Base-by-base conservation (phyloP, 2,888 invertebrate species). In the Cinara cedri region DNA sequence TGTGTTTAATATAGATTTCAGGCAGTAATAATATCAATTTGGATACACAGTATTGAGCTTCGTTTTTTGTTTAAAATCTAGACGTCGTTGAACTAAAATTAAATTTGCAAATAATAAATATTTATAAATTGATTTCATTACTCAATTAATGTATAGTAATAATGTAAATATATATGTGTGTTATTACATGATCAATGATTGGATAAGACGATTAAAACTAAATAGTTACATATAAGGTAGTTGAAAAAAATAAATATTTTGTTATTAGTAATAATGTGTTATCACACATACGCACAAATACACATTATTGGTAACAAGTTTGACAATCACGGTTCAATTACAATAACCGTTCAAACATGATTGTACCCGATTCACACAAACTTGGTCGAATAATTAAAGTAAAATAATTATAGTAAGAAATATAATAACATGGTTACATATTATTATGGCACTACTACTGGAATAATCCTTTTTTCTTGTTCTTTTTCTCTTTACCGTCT, bases 391-490 rank as follows among this genome's bases (percentile, higher is more conserved):
- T n/a, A 60, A 60, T 60, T 60, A 55, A 19, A 78, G 76, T 68
- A 16, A 49, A 49, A 26, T n/a, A n/a, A n/a, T 66, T 11, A 57
- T 46, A 68, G 46, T 68, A 54, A 71, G 57, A 57, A 46, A 46
- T 34, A 44, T 44, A 68, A 71, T 71, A 72, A 75, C 65, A 65
- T 65, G 63, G 54, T 75, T 63, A 75, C 74, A 75, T 65, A 75
- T 78, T 65, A 74, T 62, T 78, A 78, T 57, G 70, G 57, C 65
- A 70, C 78, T 70, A 78, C 57, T 71, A 63, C 62, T 62, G 81
- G 88, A 95, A 94, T 87, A 94, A 90, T 86, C 94, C 93, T 89
- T 94, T 94, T 90, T 94, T 94, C 89, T 93, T 93, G 86, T 90
- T 92, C 88, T 94, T 94, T 87, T 94, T 93, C 85, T 93, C 93